Conservation (phyloP, 1,140 invertebrate genomes). For the Drosophila sp. region DNA sequence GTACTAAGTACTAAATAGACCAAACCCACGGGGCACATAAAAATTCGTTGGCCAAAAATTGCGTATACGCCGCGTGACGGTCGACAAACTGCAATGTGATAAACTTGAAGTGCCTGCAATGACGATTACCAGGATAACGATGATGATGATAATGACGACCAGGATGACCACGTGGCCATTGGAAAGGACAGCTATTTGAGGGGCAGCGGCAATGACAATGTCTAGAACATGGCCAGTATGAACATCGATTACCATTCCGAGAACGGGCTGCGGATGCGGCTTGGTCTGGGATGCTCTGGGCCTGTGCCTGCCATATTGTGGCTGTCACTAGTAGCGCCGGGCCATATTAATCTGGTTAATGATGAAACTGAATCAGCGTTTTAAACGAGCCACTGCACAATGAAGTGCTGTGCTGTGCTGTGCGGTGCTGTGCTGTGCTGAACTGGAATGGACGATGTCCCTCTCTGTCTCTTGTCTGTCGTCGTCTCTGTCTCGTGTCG, state of each 20-base stretch:
- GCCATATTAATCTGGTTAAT: conserved; percentile 84
- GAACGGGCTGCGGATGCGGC: conserved; percentile 36
- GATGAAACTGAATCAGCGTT: conserved; percentile 85
- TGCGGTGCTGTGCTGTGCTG: conserved; percentile 21
- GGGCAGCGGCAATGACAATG: conserved; percentile 29
- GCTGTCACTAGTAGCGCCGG: conserved; percentile 49
- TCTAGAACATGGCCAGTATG: conserved; percentile 45
- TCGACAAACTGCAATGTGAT: conserved; percentile 64
- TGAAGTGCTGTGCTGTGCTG: conserved; percentile 43
- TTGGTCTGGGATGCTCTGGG: not conserved
- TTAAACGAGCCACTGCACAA: conserved; percentile 82
- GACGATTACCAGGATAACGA: conserved; percentile 28
- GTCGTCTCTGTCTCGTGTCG: too few species aligned
- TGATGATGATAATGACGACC: conserved; percentile 4
- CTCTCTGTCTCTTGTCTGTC: conserved; percentile 1
- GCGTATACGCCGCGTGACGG: conserved; percentile 68
- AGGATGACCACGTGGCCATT: conserved; percentile 67
- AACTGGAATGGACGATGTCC: conserved; percentile 1
- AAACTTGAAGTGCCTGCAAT: conserved; percentile 77
- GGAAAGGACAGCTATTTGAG: conserved; percentile 49
- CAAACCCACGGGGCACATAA: conserved; percentile 46
- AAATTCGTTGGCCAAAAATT: conserved; percentile 75
- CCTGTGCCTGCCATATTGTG: conserved; percentile 53
- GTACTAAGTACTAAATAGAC: not conserved
- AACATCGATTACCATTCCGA: conserved; percentile 62